These are phyloP conservation scores for Malaclemys terrapin DNA, from an alignment of 2,113 vertebrate genomes.

Conservation along the genomic window DNA sequence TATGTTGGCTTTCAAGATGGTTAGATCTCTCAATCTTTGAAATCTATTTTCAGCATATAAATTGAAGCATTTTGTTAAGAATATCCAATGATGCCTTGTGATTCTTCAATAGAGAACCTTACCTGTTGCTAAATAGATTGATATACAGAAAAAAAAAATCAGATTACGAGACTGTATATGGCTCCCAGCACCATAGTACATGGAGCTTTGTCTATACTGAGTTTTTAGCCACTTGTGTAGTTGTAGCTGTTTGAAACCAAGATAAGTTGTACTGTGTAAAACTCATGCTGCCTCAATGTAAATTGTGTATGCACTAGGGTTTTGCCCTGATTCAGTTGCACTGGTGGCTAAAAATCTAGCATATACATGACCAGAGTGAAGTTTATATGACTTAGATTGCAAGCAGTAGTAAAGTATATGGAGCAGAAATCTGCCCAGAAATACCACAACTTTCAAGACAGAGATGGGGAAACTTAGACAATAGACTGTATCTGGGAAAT, in stretches of 20 bases:
- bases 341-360: conserved; percentile 9
- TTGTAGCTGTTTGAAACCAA: not conserved
- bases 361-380: not conserved
- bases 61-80: not conserved
- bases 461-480: conserved; percentile 25
- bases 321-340: not conserved
- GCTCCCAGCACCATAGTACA: not conserved
- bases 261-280: not conserved
- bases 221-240: not conserved
- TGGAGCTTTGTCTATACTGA: not conserved
- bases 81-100: not conserved
- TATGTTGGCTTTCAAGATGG: not conserved
- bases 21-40: not conserved
- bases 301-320: rapidly evolving
- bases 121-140: not conserved
- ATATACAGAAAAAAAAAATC: not conserved
- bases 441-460: conserved; percentile 25
- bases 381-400: conserved; percentile 43
- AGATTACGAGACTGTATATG: not conserved
- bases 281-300: not conserved
- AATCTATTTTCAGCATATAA: not conserved
- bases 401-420: conserved; percentile 21
- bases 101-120: not conserved
- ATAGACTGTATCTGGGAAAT: conserved; percentile 45
- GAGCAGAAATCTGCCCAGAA: conserved; percentile 54